Evolutionary conservation across 2,888 invertebrate genomes (phyloP), one percentile per base, ranked within the genome.

Genomic region (Oasisia sp.): DNA sequence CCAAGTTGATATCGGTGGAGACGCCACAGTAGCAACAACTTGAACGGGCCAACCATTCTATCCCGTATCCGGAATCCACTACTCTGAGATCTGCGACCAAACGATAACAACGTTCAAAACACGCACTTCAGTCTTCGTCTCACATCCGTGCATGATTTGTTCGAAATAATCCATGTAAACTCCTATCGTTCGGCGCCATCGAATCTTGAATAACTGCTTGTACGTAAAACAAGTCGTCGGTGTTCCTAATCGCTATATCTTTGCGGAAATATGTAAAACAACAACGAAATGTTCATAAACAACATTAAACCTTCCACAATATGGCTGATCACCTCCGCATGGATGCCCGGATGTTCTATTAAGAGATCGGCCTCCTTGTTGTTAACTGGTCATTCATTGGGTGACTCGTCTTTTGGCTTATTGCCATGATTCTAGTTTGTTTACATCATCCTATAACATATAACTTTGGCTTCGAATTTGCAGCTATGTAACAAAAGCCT

Each of bases 161-260:
- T 74, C 74, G 14, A 74, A 74, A 19, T 74, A 74, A 74, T 74
- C 74, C 74, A 74, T 74, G 74, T 74, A 74, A 74, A 74, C 74
- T 74, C 74, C 74, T 74, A n/a, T 74, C 74, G 74, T 74, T 74
- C 74, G 74, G 74, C n/a, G 74, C 74, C n/a, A 74, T 74, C 74
- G 27, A 74, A 74, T 27, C 74, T 74, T 74, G 74, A 74, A 74
- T 27, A 74, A 74, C 27, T 74, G 74, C 19, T n/a, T 74, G 74
- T 74, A 27, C 74, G 74, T n/a, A n/a, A 74, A 74, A 19, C 74
- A 74, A 74, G 74, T 74, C 74, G 74, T 27, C 27, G 74, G n/a
- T 74, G 74, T 74, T 74, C 74, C 74, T 7, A 74, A 74, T 74
- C n/a, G 74, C 27, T 27, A 19, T 74, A 74, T 74, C 27, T 74